Evolutionary conservation across 2,888 invertebrate species (phyloP), one percentile per base, ranked within the genome.

Genomic region (Arge pagana): DNA sequence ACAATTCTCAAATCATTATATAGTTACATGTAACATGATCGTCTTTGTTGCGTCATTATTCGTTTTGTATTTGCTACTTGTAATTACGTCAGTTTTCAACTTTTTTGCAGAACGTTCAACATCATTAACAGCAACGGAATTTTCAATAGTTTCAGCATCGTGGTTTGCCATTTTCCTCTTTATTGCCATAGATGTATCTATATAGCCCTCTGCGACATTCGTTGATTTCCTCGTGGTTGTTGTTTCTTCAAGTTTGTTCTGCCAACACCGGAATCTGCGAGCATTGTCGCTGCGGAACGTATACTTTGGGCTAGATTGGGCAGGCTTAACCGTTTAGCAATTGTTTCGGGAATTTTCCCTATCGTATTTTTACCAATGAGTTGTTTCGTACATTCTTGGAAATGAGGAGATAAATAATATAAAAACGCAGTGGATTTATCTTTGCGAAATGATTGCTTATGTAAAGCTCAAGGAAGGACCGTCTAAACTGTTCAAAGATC

Each of bases 311-410:
- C 58, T 10, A 52, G 54, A 13, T 58, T 50, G 13, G 51, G 43
- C 21, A 60, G 51, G 40, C 53, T 40, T 16, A 59, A 49, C 45
- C 48, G 59, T 8, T 13, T 30, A 11, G 58, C 58, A 50, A 62
- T 57, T 2, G 26, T 31, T 53, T 53, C 53, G 19, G 56, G 52
- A 45, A 59, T 56, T 33, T 52, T 53, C 7, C 59, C 56, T 11
- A 60, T 56, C 3, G 54, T 53, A 50, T 61, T 61, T n/a, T 58
- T 59, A 4, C 60, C 62, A 43, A 62, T 60, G 30, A 59, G 50
- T 31, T 55, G 48, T 4, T 35, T 30, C 7, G 45, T 50, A 10
- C 52, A 55, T 35, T n/a, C n/a, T n/a, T n/a, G n/a, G n/a, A n/a
- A n/a, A n/a, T n/a, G n/a, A n/a, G n/a, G n/a, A n/a, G n/a, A n/a